These are phyloP conservation scores for Psilopogon haemacephalus DNA, from an alignment of 2,113 vertebrate genomes.

Conservation along the genomic window DNA sequence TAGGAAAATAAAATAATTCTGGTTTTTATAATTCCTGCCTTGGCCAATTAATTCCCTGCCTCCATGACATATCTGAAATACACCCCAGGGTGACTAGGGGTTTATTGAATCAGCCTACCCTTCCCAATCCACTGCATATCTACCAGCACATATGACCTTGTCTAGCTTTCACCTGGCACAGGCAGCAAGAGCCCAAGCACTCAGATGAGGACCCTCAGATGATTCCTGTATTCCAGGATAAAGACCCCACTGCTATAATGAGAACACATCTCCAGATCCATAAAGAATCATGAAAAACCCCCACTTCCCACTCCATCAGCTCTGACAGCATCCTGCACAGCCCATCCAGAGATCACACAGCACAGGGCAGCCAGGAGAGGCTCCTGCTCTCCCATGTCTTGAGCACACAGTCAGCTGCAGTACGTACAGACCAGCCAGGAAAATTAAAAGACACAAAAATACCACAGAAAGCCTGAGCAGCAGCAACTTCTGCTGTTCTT, in stretches of 20 bases:
- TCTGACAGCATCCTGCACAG: background rate
- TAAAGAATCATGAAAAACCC: background rate
- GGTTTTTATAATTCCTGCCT: no score
- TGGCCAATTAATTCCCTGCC: no score
- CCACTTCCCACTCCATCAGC: background rate
- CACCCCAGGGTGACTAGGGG: background rate
- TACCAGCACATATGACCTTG: background rate
- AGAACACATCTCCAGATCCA: background rate
- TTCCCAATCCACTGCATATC: fast-evolving
- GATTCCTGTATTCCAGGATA: background rate
- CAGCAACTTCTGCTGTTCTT: background rate
- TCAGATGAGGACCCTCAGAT: background rate
- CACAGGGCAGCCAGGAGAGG: background rate
- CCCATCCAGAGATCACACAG: background rate
- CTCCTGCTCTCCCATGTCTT: background rate
- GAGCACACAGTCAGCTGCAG: background rate
- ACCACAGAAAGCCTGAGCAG: background rate
- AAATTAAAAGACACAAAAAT: background rate
- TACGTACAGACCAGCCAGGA: background rate
- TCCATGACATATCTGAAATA: background rate
- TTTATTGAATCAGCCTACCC: background rate
- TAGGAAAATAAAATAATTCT: no score
- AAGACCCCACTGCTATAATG: background rate
- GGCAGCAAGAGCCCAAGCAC: background rate
- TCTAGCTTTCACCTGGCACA: background rate